Evolutionary conservation across 2,888 invertebrate species (phyloP).

Genomic region (Pyrochroa serraticornis): DNA sequence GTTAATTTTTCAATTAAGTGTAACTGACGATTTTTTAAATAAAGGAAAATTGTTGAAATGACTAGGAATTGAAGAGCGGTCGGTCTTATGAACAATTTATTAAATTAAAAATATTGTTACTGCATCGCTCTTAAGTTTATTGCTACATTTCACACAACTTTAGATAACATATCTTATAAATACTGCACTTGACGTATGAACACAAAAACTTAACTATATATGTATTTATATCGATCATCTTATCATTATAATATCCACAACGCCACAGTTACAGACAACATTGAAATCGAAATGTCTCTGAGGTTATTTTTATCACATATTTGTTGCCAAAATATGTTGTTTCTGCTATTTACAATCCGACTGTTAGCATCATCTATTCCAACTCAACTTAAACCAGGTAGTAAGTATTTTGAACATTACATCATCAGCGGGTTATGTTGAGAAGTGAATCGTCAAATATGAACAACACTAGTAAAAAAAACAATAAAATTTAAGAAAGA

Average conservation of each 20-base stretch:
- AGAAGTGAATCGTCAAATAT: no score
- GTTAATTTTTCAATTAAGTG: no score
- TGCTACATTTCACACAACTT: slow-evolving; percentile 39
- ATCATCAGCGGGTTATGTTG: no score
- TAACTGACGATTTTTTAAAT: no score
- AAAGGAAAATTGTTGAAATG: no score
- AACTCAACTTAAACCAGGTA: background rate
- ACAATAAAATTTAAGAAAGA: no score
- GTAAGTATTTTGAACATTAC: background rate
- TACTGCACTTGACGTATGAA: slow-evolving; percentile 19
- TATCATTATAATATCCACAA: background rate
- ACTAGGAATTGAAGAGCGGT: no score
- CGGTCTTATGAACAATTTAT: background rate
- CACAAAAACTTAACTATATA: slow-evolving; percentile 5
- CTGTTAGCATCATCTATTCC: background rate
- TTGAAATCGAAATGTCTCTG: background rate
- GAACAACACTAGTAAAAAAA: no score
- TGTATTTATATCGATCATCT: background rate
- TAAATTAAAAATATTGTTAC: background rate
- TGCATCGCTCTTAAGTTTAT: slow-evolving; percentile 27
- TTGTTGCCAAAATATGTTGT: background rate
- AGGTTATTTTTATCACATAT: slow-evolving; percentile 1
- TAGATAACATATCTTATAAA: slow-evolving; percentile 16
- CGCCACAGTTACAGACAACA: background rate
- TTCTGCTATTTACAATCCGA: background rate